Percentiles rank a stretch among this genome's conserved stretches.
Conservation (phyloP, 2,113 vertebrate species). For the Neopipo cinnamomea region DNA sequence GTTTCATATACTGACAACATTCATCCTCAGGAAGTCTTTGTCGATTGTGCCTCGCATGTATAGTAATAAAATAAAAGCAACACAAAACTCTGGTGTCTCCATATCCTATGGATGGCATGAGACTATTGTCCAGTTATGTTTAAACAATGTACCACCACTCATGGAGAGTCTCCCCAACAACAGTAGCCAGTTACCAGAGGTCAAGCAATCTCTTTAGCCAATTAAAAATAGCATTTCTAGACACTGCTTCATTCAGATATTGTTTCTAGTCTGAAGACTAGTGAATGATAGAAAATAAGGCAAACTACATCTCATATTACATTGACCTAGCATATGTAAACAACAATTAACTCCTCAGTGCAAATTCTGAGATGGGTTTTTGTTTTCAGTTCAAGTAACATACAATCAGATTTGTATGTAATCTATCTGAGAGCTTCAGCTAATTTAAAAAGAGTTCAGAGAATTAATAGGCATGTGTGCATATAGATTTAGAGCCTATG, state of each 20-base stretch:
- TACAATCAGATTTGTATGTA: not conserved
- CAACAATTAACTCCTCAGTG: not conserved
- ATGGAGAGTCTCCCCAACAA: slow-evolving; percentile 57
- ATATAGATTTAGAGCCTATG: not conserved
- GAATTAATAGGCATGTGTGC: not conserved
- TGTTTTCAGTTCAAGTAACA: not conserved
- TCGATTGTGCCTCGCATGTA: slow-evolving; percentile 73
- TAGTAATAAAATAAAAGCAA: slow-evolving; percentile 75
- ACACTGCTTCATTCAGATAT: slow-evolving; percentile 35
- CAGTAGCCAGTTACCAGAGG: slow-evolving; percentile 50
- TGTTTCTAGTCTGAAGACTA: not conserved
- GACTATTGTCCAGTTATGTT: slow-evolving; percentile 50
- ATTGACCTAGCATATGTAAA: not conserved
- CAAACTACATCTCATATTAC: not conserved
- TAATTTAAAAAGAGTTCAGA: not conserved
- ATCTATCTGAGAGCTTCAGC: not conserved
- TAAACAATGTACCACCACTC: slow-evolving; percentile 53
- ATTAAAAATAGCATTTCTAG: slow-evolving; percentile 36
- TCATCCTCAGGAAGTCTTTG: slow-evolving; percentile 75
- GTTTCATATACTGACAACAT: slow-evolving; percentile 71
- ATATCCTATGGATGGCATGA: slow-evolving; percentile 64
- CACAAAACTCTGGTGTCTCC: slow-evolving; percentile 51
- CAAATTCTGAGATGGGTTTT: not conserved
- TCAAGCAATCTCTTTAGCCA: slow-evolving; percentile 51
- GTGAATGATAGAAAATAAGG: not conserved